Evolutionary conservation across 1,140 invertebrate genomes (phyloP).

Genomic region (Schlechtendalia chinensis): DNA sequence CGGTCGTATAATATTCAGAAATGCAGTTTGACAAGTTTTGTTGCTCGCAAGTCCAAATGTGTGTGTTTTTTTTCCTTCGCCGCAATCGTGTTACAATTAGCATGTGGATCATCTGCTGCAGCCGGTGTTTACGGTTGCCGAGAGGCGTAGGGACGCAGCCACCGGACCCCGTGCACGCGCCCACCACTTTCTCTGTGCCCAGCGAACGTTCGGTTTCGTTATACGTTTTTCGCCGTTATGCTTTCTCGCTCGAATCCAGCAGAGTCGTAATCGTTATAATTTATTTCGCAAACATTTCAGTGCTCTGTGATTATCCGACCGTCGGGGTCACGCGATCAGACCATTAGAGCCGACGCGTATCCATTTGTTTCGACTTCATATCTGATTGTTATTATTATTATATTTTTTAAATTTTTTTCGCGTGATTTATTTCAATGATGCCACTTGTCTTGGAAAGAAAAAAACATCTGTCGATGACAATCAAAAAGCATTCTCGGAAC

Average conservation of each 20-base stretch:
- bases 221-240: slow-evolving; percentile 31
- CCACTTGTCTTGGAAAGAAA: not conserved
- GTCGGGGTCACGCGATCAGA: slow-evolving; percentile 18
- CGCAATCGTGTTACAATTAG: slow-evolving; percentile 20
- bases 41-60: slow-evolving; percentile 2
- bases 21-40: slow-evolving; percentile 33
- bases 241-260: slow-evolving; percentile 29
- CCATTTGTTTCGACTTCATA: not conserved
- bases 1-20: slow-evolving; percentile 27
- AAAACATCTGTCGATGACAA: not conserved
- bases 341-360: not conserved
- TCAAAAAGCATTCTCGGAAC: not conserved
- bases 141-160: slow-evolving; percentile 32
- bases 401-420: not conserved
- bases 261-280: slow-evolving; percentile 20
- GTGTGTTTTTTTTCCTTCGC: not conserved
- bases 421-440: not conserved
- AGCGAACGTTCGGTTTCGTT: slow-evolving; percentile 40
- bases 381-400: slow-evolving; percentile 6
- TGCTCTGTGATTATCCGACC: slow-evolving; percentile 21
- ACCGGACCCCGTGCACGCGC: slow-evolving; percentile 11
- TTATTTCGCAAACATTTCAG: slow-evolving; percentile 10
- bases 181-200: slow-evolving; percentile 34
- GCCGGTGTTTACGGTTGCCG: not conserved
- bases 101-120: slow-evolving; percentile 29